Evolutionary conservation across 2,797 vertebrate genomes (phyloP).

Genomic region (Austrolebias charrua): DNA sequence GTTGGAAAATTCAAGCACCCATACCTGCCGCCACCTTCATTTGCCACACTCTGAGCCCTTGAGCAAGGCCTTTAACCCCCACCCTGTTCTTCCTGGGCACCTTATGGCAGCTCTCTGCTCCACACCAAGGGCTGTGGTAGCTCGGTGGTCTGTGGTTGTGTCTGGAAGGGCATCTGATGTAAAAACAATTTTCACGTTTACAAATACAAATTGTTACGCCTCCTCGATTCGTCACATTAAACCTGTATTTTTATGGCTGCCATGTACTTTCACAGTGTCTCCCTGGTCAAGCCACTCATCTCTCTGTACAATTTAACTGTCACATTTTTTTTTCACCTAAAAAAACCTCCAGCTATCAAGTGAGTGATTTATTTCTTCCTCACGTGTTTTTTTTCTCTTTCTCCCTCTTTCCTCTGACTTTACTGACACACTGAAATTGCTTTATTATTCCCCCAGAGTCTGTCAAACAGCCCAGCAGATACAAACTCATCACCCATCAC

Average conservation of each 20-base stretch:
- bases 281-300: conserved; percentile 54
- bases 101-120: too few relatives aligned
- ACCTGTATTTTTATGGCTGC: conserved; percentile 44
- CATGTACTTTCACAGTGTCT: conserved; percentile 30
- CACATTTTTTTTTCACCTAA: conserved; percentile 55
- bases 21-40: too few relatives aligned
- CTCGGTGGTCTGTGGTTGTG: too few relatives aligned
- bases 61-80: too few relatives aligned
- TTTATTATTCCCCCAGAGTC: conserved; percentile 79
- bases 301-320: conserved; percentile 65
- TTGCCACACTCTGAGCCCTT: too few relatives aligned
- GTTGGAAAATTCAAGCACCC: too few relatives aligned
- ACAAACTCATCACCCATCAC: conserved; percentile 77
- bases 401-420: conserved; percentile 48
- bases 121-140: too few relatives aligned
- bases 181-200: background rate
- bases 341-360: conserved; percentile 55
- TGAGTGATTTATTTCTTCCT: conserved; percentile 72
- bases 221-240: conserved; percentile 10
- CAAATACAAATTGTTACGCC: conserved; percentile 18
- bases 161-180: too few relatives aligned
- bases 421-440: conserved; percentile 77
- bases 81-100: too few relatives aligned
- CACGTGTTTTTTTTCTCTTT: conserved; percentile 40
- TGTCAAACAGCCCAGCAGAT: conserved; percentile 71